Conservation (phyloP, 1,140 invertebrate species). For the Gryllus bimaculatus region DNA sequence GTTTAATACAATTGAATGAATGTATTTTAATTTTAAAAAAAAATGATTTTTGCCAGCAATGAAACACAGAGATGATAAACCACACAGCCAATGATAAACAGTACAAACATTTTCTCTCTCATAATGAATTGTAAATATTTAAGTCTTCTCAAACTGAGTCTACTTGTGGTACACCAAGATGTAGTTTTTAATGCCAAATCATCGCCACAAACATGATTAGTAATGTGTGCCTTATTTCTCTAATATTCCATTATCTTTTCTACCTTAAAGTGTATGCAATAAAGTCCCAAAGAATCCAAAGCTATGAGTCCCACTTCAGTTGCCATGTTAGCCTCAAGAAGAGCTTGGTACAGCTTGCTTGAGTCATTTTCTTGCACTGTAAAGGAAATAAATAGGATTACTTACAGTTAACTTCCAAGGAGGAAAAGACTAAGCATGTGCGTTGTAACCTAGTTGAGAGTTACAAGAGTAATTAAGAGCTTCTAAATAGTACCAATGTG, state of each 20-base stretch:
- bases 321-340: conserved; percentile 78
- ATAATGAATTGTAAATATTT: too few species aligned
- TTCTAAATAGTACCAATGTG: conserved; percentile 12
- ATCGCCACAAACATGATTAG: too few species aligned
- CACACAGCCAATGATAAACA: too few species aligned
- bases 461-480: not conserved
- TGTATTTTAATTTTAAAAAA: too few species aligned
- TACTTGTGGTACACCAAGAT: too few species aligned
- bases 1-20: too few species aligned
- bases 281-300: conserved; percentile 75
- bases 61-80: too few species aligned
- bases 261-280: conserved; percentile 66
- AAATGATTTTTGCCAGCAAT: too few species aligned
- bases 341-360: conserved; percentile 44
- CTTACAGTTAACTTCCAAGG: not conserved
- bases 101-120: too few species aligned
- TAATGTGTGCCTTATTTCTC: too few species aligned
- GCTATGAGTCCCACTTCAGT: conserved; percentile 83
- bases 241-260: not conserved
- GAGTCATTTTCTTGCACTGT: conserved; percentile 16
- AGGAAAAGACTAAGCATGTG: not conserved
- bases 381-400: not conserved
- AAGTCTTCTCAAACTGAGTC: too few species aligned
- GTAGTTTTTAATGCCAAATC: too few species aligned
- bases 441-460: not conserved